phyloP scores from a whole-genome alignment of 2,113 vertebrate genomes.

The Erinaceus europaeus region DNA sequence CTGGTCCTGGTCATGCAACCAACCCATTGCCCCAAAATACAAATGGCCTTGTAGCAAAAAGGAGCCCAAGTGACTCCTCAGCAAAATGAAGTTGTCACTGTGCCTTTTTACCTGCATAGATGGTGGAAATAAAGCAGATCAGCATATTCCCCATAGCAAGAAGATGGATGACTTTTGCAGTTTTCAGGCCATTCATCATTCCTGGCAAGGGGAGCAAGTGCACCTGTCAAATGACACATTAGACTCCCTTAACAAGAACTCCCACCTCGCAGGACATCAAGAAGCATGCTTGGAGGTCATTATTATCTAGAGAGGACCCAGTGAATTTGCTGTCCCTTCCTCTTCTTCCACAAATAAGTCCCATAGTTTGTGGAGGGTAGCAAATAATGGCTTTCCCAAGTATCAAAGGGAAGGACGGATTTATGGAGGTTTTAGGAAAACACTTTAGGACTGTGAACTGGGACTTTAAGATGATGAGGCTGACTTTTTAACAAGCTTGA shows the following conservation, averaged over 20 bases:
- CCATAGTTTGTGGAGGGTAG: conserved; percentile 50
- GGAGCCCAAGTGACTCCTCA: not conserved
- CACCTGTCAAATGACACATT: conserved; percentile 63
- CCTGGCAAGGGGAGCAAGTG: conserved; percentile 43
- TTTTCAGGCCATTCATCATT: conserved; percentile 65
- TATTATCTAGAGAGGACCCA: conserved; percentile 48
- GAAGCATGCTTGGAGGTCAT: conserved; percentile 47
- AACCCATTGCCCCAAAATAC: not conserved
- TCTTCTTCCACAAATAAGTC: conserved; percentile 55
- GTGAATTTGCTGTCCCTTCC: conserved; percentile 44
- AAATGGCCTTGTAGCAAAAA: not conserved
- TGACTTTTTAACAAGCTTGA: conserved; percentile 69
- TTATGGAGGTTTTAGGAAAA: conserved; percentile 69
- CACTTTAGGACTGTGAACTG: conserved; percentile 47
- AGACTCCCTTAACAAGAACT: conserved; percentile 70
- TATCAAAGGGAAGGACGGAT: conserved; percentile 68
- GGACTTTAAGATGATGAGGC: conserved; percentile 54
- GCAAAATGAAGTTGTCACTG: conserved; percentile 12
- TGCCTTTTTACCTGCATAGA: not conserved
- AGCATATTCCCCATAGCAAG: conserved; percentile 47
- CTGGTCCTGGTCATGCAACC: not conserved
- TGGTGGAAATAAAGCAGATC: conserved; percentile 39
- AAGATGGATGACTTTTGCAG: conserved; percentile 48
- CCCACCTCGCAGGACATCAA: conserved; percentile 60
- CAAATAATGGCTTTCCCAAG: conserved; percentile 46